Base-by-base conservation (phyloP, 2,113 vertebrate genomes). In the Pterocles orientalis region DNA sequence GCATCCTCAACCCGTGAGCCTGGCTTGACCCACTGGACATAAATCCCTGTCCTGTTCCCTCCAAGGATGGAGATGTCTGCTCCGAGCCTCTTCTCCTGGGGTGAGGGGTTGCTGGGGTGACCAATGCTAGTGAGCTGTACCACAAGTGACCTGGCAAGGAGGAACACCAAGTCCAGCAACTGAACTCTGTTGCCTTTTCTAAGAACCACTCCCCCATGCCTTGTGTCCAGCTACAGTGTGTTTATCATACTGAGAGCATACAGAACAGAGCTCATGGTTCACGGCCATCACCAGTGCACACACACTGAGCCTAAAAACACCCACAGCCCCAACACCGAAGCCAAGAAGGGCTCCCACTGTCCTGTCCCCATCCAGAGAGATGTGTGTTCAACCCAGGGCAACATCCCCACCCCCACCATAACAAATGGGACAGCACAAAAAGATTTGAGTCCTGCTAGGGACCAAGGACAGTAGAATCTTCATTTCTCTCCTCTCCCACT, bases 31-130 rank as follows among this genome's bases (percentile, higher is more conserved):
- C 98, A 98, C 58, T 98, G 98, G 56, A 99, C 97, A 20, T 99
- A 99, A 45, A 99, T 97, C 79, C 98, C 99, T 0, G 98, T 98
- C 79, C 51, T 97, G 97, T 98, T 99, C 64, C 99, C 99, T 56
- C 98, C 99, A 10, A 98, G 84, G 66, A 98, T 98, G 1, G 98
- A 98, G 75, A 99, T 97, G 45, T 98, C 98, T 45, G 98, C 96
- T 3, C 98, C 98, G 0, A 98, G 96, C 20, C 98, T 97, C 87
- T 90, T 98, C 58, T 97, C 92, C 70, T 97, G 96, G 7, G 91
- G 18, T 33, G 95, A 97, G 7, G 80, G 71, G 4, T 86, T 97
- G 71, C 92, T 95, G 7, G 96, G 93, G 50, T 95, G 94, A 68
- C 91, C 86, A 92, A 97, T 78, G 43, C 79, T 94, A 10, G 93